Evolutionary conservation across 2,113 vertebrate genomes (phyloP), one percentile per base, ranked within the genome.

Genomic region (Bombycilla garrulus): DNA sequence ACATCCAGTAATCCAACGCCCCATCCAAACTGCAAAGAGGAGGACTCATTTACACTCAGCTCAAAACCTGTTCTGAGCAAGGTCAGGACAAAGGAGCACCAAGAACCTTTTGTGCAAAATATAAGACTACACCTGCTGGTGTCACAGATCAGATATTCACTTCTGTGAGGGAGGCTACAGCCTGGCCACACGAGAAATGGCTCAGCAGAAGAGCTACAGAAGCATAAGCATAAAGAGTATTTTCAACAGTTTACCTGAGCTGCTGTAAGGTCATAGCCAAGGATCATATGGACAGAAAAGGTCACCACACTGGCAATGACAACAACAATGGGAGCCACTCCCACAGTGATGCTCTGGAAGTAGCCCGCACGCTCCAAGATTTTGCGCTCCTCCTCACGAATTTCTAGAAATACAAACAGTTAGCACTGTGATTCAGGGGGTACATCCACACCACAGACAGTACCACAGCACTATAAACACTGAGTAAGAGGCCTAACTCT

Each of bases 311-410:
- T 99, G 95, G 99, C 99, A 17, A 99, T 99, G 82, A 99, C 99
- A 7, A 99, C 98, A 3, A 99, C 99, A 1, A 99, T 98, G 42
- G 99, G 99, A 67, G 99, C 99, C 94, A 99, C 98, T 2, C 99
- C 99, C 11, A 99, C 99, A 1, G 98, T 99, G 96, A 99, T 98
- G 97, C 99, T 99, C 98, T 99, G 99, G 92, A 99, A 99, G 96
- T 99, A 99, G 45, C 99, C 99, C 0, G 98, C 98, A 50, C 97
- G 98, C 80, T 99, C 98, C 87, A 99, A 69, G 66, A 99, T 98
- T 66, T 96, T 95, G 4, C 98, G 98, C 72, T 99, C 99, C 65
- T 98, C 98, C 50, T 98, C 98, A 88, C 99, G 97, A 47, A 99
- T 99, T 97, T 98, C 99, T 99, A 93, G 36, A 70, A 94, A 82